phyloP scores from a whole-genome alignment of 2,888 invertebrate genomes.

The Dastarcus helophoroides region DNA sequence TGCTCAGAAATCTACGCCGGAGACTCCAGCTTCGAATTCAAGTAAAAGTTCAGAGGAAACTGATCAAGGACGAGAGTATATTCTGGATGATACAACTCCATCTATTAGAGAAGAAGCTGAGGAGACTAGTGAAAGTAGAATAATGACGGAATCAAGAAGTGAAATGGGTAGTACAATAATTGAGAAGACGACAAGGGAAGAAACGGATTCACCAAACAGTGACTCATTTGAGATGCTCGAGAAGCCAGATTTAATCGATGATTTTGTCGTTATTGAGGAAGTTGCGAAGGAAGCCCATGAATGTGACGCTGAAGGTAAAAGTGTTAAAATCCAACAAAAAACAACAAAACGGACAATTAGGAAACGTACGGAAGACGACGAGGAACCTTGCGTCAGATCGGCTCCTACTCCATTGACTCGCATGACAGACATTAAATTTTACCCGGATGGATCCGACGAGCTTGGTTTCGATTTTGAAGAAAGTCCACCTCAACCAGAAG shows the following conservation, averaged over 20 bases:
- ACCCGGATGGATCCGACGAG: constrained; percentile 44
- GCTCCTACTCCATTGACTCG: constrained; percentile 50
- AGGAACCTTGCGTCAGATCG: constrained; percentile 57
- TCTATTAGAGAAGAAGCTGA: constrained; percentile 47
- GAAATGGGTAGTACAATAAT: constrained; percentile 49
- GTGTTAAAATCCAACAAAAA: constrained; percentile 52
- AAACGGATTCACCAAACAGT: constrained; percentile 60
- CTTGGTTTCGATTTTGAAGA: constrained; percentile 60
- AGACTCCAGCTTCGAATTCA: constrained; percentile 50
- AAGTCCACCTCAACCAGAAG: constrained; percentile 40
- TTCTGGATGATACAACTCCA: constrained; percentile 46
- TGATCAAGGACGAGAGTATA: constrained; percentile 52
- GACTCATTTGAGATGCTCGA: constrained; percentile 83
- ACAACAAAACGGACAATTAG: constrained; percentile 39
- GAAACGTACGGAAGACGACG: constrained; percentile 60
- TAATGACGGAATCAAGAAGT: constrained; percentile 34
- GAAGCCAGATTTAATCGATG: constrained; percentile 76
- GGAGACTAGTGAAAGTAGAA: constrained; percentile 31
- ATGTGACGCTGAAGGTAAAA: constrained; percentile 71
- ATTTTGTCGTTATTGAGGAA: constrained; percentile 80
- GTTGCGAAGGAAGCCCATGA: constrained; percentile 79
- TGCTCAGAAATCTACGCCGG: constrained; percentile 44
- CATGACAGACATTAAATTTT: constrained; percentile 39
- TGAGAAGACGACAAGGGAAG: constrained; percentile 46
- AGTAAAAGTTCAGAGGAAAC: constrained; percentile 55